Percentiles rank a stretch among this genome's conserved stretches.
phyloP scores from a whole-genome alignment of 2,888 invertebrate species.

The Drosophila eohydei region DNA sequence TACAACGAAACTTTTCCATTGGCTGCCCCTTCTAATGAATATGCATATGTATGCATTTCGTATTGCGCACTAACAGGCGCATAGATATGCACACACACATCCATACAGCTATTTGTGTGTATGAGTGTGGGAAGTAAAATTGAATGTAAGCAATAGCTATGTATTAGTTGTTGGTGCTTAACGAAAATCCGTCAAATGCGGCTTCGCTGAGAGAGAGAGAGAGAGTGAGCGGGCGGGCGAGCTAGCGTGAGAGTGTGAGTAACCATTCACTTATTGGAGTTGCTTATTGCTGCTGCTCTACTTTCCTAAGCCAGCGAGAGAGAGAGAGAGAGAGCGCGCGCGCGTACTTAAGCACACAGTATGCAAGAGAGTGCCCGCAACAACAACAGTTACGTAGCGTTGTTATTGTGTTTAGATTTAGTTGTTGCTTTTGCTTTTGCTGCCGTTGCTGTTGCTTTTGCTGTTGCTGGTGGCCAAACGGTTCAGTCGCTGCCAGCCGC shows the following conservation, averaged over 20 bases:
- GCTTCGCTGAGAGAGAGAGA: background rate
- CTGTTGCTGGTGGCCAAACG: constrained; percentile 21
- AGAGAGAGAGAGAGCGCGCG: constrained; percentile 8
- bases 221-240: constrained; percentile 1
- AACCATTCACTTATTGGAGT: constrained; percentile 38
- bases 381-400: constrained; percentile 35
- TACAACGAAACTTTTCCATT: background rate
- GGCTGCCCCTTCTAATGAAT: constrained; percentile 16
- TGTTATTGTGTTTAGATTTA: constrained; percentile 48
- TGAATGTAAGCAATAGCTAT: constrained; percentile 25
- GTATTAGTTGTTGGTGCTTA: constrained; percentile 23
- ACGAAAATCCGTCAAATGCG: constrained; percentile 30
- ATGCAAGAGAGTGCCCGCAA: constrained; percentile 21
- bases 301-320: constrained; percentile 49
- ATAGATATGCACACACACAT: background rate
- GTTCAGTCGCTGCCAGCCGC: constrained; percentile 67
- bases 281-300: constrained; percentile 55
- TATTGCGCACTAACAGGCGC: constrained; percentile 21
- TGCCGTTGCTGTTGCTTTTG: constrained; percentile 29
- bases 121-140: constrained; percentile 20
- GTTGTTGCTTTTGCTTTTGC: constrained; percentile 30
- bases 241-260: background rate
- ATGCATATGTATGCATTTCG: constrained; percentile 30
- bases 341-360: background rate
- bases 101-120: background rate